Base-by-base conservation (phyloP, 2,797 vertebrate species). In the Rallus crepitans region DNA sequence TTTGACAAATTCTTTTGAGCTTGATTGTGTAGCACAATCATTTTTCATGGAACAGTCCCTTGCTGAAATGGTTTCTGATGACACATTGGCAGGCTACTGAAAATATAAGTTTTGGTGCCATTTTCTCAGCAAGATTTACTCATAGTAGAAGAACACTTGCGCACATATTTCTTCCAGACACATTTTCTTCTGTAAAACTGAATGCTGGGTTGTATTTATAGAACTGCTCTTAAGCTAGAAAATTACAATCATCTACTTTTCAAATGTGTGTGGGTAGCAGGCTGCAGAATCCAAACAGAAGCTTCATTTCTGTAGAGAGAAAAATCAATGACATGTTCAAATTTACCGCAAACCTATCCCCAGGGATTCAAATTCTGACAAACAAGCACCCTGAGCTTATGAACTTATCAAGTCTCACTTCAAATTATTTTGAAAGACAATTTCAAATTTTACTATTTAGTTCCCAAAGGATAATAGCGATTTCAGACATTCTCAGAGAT, bases 241-340 rank as follows among this genome's bases (percentile, higher is more conserved):
- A 94, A 95, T 97, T 92, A 92, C 93, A 83, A 94, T 92, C 76
- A 71, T 96, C 85, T 94, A 82, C 95, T 97, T 97, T 93, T 91
- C 70, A 87, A 90, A 78, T 70, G 76, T 76, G 82, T 90, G 92
- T 95, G 94, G 90, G 91, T 77, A 89, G 88, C n/a, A 95, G 64
- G 81, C 63, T 87, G 83, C 86, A 92, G 76, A 94, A 95, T 87
- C 79, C 89, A 93, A 89, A 89, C 55, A 77, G 82, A 84, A 93
- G 50, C 73, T 96, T 97, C 66, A 53, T 88, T 96, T 90, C 80
- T 80, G 66, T 14, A 59, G 64, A 88, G 77, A 64, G 56, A 92
- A 96, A 95, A 95, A 96, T 96, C 96, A 94, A 78, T 90, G 86
- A 50, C 50, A 28, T 68, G 55, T 75, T 55, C 47, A 66, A 77